These are phyloP conservation scores for Sebastes steindachneri DNA, from an alignment of 2,797 vertebrate species.

Conservation along the genomic window DNA sequence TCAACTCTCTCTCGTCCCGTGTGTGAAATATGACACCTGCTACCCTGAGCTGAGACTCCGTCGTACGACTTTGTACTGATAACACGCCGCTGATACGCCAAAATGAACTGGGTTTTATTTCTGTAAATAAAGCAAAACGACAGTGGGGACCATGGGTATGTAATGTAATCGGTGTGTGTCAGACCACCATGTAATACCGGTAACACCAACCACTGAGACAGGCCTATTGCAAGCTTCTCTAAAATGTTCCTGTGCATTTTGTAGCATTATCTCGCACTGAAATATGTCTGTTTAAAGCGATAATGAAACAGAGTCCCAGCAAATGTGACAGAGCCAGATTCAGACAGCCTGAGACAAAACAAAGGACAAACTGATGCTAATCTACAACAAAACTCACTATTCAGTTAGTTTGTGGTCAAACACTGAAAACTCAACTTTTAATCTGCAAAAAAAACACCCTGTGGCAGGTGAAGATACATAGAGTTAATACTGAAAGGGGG, in stretches of 20 bases:
- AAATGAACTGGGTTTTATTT: no score
- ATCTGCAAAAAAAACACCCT: neutral
- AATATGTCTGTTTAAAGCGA: conserved; percentile 16
- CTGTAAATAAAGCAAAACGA: no score
- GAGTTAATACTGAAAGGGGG: neutral
- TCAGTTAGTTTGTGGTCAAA: conserved; percentile 17
- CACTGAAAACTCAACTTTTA: neutral
- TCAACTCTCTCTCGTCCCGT: no score
- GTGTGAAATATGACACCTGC: no score
- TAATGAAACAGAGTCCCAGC: conserved; percentile 8
- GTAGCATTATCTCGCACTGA: neutral
- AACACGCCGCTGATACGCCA: no score
- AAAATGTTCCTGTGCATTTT: neutral
- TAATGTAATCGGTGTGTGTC: no score
- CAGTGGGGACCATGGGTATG: no score
- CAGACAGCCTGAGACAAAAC: neutral
- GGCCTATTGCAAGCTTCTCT: neutral
- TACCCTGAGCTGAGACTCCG: no score
- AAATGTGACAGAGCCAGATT: neutral
- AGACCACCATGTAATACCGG: no score
- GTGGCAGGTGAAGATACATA: neutral
- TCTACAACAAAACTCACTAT: neutral
- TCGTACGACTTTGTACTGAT: no score
- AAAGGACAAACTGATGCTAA: neutral
- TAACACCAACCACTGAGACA: no score